A percentile compares a stretch with the other conserved stretches of the same genome.
Conservation (phyloP, 2,113 vertebrate species). For the Ceuthmochares aereus region DNA sequence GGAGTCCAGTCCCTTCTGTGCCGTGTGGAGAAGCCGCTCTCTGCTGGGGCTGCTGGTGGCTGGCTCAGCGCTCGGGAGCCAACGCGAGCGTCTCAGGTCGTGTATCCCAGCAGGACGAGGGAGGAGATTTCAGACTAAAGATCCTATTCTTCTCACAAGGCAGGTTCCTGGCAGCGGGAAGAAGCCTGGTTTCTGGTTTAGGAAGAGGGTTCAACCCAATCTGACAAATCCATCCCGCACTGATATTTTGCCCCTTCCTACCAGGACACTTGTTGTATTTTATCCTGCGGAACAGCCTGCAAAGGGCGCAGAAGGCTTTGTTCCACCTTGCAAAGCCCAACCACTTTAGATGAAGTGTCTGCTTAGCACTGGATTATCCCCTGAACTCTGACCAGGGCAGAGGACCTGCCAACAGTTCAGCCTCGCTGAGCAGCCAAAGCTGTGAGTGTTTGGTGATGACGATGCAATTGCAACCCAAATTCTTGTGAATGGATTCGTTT, state of each 20-base stretch:
- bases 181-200: neutral
- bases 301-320: neutral
- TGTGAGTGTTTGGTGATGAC: accelerated
- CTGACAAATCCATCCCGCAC: neutral
- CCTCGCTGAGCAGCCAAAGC: neutral
- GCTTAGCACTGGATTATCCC: neutral
- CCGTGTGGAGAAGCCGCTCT: neutral
- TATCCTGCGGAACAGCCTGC: neutral
- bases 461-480: neutral
- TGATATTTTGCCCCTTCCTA: neutral
- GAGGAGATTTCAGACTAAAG: neutral
- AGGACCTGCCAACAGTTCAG: neutral
- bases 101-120: neutral
- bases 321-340: neutral
- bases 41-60: neutral
- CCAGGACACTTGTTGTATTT: accelerated
- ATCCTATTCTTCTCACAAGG: neutral
- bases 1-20: neutral
- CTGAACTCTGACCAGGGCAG: neutral
- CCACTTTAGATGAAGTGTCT: neutral
- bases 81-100: accelerated
- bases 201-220: neutral
- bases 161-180: neutral
- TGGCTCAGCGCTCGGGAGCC: neutral
- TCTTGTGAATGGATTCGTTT: neutral